Evolutionary conservation across 2,113 vertebrate genomes (phyloP).

Genomic region (Gavialis gangeticus): DNA sequence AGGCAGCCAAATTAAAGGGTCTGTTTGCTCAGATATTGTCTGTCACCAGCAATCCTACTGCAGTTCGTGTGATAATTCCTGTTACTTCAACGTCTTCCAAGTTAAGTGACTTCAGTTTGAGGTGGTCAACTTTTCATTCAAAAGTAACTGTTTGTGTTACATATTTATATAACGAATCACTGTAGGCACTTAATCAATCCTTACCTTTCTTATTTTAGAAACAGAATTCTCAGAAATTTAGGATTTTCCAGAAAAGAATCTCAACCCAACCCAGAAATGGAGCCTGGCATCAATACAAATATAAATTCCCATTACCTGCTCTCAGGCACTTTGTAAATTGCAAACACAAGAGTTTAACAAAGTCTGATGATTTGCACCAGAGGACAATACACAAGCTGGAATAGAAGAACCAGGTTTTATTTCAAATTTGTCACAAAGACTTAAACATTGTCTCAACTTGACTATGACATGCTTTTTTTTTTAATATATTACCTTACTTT

Average conservation of each 20-base stretch:
- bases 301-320: neutral
- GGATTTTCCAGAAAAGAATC: neutral
- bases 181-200: neutral
- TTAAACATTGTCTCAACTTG: neutral
- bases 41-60: rapidly evolving
- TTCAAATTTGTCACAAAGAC: neutral
- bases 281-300: neutral
- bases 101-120: neutral
- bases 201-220: neutral
- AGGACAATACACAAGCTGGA: constrained; percentile 9
- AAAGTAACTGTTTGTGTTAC: neutral
- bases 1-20: neutral
- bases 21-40: neutral
- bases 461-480: neutral
- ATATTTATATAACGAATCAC: rapidly evolving
- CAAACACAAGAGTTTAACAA: constrained; percentile 29
- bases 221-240: neutral
- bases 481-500: neutral
- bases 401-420: neutral
- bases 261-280: neutral
- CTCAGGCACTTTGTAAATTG: neutral
- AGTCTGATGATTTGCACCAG: constrained; percentile 16
- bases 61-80: neutral
- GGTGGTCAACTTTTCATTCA: neutral
- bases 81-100: rapidly evolving